phyloP scores from a whole-genome alignment of 2,113 vertebrate species.

The Uropsilus gracilis region DNA sequence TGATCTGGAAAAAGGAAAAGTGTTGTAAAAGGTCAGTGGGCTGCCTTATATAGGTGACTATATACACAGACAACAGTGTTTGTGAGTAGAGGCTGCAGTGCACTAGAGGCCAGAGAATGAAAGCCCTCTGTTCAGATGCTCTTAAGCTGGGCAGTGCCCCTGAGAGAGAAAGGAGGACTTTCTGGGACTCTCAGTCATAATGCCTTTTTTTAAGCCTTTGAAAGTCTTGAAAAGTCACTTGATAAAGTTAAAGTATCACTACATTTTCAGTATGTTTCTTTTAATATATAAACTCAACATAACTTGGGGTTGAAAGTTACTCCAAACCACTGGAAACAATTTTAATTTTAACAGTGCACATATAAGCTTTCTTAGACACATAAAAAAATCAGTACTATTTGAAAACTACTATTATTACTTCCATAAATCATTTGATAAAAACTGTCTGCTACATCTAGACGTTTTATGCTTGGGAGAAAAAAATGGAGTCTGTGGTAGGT shows the following conservation, averaged over 20 bases:
- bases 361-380: background rate
- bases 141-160: background rate
- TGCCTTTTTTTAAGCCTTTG: background rate
- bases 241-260: background rate
- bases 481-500: too few species aligned
- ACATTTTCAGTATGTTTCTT: background rate
- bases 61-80: too few species aligned
- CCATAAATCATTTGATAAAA: background rate
- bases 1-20: background rate
- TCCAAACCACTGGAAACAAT: background rate
- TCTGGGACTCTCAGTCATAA: background rate
- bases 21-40: background rate
- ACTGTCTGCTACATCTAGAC: background rate
- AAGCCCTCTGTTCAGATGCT: background rate
- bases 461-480: background rate
- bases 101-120: background rate
- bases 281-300: background rate
- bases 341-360: constrained; percentile 6
- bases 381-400: background rate
- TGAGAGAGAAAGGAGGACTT: background rate
- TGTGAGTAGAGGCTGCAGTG: background rate
- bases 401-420: background rate
- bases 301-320: background rate
- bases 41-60: background rate
- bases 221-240: background rate